These are phyloP conservation scores for Macrotis lagotis DNA, from an alignment of 2,113 vertebrate genomes.

Conservation along the genomic window DNA sequence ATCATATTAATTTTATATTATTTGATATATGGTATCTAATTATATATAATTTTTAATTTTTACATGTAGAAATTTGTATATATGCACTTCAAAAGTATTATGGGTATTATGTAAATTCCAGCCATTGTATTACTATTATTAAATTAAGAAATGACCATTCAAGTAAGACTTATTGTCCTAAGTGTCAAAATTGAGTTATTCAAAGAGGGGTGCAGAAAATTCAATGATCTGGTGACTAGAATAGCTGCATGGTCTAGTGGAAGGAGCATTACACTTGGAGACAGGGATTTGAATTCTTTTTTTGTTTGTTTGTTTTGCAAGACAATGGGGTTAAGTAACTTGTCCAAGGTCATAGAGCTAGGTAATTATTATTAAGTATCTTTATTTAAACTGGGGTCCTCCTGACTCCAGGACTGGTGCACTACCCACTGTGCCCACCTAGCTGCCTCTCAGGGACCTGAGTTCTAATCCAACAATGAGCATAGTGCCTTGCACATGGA, in stretches of 20 bases:
- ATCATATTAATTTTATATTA: not conserved
- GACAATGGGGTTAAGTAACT: too few relatives aligned
- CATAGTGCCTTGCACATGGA: not conserved
- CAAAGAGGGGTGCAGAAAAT: not conserved
- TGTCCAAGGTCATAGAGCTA: too few relatives aligned
- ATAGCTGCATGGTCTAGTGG: not conserved
- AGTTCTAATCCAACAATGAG: not conserved
- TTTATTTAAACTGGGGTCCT: too few relatives aligned
- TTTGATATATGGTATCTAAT: not conserved
- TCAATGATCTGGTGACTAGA: not conserved
- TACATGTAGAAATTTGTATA: not conserved
- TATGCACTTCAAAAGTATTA: not conserved
- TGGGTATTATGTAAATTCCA: not conserved
- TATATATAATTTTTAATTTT: not conserved
- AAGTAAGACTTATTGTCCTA: constrained; percentile 16
- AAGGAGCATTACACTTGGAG: not conserved
- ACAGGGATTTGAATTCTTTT: constrained; percentile 1
- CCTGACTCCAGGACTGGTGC: too few relatives aligned
- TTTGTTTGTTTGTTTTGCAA: too few relatives aligned
- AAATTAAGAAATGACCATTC: constrained; percentile 9
- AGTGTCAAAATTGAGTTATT: not conserved
- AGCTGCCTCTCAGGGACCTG: too few relatives aligned
- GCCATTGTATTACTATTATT: not conserved
- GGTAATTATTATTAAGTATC: too few relatives aligned
- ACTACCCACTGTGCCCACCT: too few relatives aligned